Base-by-base conservation (phyloP, 2,888 invertebrate genomes). In the Eupeodes latifasciatus region DNA sequence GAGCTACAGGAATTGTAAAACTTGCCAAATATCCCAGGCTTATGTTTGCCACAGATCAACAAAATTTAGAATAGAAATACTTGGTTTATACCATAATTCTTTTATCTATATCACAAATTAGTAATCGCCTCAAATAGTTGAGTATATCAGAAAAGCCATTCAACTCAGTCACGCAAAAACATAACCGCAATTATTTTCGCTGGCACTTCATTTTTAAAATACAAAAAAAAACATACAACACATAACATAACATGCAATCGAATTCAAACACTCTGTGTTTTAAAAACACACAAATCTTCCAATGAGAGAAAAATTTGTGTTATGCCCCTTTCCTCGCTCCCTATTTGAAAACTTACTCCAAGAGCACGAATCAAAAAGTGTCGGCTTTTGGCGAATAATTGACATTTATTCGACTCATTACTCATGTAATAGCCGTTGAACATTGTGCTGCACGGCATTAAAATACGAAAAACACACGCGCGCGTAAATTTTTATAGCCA, bases 391-490 rank as follows among this genome's bases (percentile, higher is more conserved):
- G 88, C 88, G 77, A 88, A 81, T 81, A 88, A 85, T 88, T 88
- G 88, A 85, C 85, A 88, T 85, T 88, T 85, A 88, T 85, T 78
- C 81, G 88, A 85, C 81, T 85, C 88, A 88, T 88, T 85, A 88
- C 78, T 85, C 81, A 88, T 88, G 85, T 81, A 85, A 85, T 81
- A 88, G 81, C 88, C 81, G 77, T 78, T 81, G 78, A 85, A 88
- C 88, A 88, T 88, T 71, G 57, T 85, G 59, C 71, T 81, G 53
- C 79, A 71, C 79, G 61, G 55, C 78, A 74, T 75, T 62, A 34
- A 75, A 61, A 44, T 40, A 55, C 11, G 9, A 40, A 9, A 72
- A 44, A 57, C 57, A 72, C 72, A 59, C 44, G 47, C 72, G 59
- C 72, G 40, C 59, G 57, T 72, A 40, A 47, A 59, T 44, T 47